Evolutionary conservation across 2,113 vertebrate genomes (phyloP).

Genomic region (Alces alces): DNA sequence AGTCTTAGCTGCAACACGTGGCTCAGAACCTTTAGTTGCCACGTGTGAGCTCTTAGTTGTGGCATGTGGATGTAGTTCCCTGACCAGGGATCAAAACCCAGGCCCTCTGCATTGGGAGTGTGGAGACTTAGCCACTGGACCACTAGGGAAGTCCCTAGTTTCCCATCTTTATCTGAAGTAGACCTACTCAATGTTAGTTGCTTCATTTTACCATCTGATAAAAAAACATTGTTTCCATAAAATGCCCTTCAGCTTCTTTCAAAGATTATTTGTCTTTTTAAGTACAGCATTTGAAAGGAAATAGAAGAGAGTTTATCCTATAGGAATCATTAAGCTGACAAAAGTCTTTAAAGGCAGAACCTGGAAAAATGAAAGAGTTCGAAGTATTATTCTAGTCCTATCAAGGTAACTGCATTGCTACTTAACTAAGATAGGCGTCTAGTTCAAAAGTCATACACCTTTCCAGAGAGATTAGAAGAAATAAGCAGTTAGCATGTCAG

Average conservation of each 20-base stretch:
- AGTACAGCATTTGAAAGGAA: not conserved
- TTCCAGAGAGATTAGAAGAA: not conserved
- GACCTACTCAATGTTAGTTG: not conserved
- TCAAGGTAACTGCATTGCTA: not conserved
- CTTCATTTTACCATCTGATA: not conserved
- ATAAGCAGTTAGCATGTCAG: not conserved
- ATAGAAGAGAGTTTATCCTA: not conserved
- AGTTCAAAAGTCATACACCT: not conserved
- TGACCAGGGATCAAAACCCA: not conserved
- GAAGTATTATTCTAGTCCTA: not conserved
- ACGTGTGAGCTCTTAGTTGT: not conserved
- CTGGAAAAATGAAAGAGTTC: not conserved
- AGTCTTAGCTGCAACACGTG: not conserved
- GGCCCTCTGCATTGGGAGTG: not conserved
- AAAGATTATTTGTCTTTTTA: not conserved
- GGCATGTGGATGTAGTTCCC: not conserved
- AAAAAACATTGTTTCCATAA: not conserved
- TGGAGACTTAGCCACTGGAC: not conserved
- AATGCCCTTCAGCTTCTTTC: not conserved
- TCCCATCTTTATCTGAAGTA: not conserved
- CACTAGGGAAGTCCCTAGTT: not conserved
- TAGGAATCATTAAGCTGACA: not conserved
- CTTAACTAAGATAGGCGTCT: not conserved
- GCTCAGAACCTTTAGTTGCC: not conserved
- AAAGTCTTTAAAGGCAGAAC: not conserved